These are phyloP conservation scores for Actinostola sp. DNA, from an alignment of 92 coral and sea anemone species.

Conservation along the genomic window DNA sequence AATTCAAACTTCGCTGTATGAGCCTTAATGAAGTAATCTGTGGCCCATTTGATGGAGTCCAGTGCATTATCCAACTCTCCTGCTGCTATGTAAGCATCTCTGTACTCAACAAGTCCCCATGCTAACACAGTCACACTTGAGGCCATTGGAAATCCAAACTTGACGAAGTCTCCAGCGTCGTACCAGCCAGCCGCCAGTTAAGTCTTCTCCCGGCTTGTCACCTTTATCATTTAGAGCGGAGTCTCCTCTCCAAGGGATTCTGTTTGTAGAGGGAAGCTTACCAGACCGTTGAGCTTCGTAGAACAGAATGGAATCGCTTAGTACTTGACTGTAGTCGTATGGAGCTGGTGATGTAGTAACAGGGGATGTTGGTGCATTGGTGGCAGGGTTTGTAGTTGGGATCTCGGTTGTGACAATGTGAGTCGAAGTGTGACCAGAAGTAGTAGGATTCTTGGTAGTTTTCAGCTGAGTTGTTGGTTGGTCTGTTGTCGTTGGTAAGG, in stretches of 20 bases:
- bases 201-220: constrained; percentile 66
- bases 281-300: constrained; percentile 98
- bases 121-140: constrained; percentile 76
- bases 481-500: not conserved
- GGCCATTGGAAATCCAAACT: constrained; percentile 99
- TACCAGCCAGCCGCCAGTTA: constrained; percentile 96
- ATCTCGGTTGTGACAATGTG: not conserved
- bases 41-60: constrained; percentile 85
- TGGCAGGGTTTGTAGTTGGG: not conserved
- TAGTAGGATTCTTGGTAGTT: not conserved
- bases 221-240: constrained; percentile 76
- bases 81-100: constrained; percentile 68
- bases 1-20: constrained; percentile 76
- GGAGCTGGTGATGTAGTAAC: not conserved
- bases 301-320: constrained; percentile 83
- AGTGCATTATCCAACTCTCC: constrained; percentile 72
- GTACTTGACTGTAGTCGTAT: constrained; percentile 66
- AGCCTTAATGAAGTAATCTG: constrained; percentile 92
- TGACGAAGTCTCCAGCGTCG: constrained; percentile 93
- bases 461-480: not conserved
- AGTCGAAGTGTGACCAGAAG: too few relatives aligned
- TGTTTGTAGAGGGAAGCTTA: constrained; percentile 76
- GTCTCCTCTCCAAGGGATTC: constrained; percentile 89
- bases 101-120: constrained; percentile 88
- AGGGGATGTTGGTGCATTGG: constrained; percentile 1